Evolutionary conservation across 2,888 invertebrate genomes (phyloP).

Genomic region (Platycnemis pennipes): DNA sequence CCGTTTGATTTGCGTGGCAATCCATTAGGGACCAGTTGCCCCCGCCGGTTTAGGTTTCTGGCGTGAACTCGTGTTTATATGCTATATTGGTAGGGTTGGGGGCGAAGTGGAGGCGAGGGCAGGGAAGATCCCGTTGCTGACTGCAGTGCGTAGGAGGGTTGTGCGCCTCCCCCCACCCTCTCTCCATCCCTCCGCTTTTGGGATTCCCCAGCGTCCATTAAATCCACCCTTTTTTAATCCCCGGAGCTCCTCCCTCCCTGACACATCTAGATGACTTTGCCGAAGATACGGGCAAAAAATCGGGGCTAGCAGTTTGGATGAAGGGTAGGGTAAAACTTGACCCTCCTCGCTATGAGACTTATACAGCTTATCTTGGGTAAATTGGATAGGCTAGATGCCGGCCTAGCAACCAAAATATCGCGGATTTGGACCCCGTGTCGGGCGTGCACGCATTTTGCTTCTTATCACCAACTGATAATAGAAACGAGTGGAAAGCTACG

Average conservation of each 20-base stretch:
- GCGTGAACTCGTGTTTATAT: not conserved
- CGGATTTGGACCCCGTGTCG: too few relatives aligned
- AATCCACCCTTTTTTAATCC: not conserved
- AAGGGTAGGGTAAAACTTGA: too few relatives aligned
- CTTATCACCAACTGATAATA: too few relatives aligned
- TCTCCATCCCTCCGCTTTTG: not conserved
- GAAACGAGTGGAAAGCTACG: too few relatives aligned
- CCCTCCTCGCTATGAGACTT: too few relatives aligned
- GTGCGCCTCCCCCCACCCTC: not conserved
- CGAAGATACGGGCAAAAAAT: not conserved
- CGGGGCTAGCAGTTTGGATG: too few relatives aligned
- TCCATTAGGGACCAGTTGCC: constrained; percentile 36
- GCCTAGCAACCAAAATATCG: too few relatives aligned
- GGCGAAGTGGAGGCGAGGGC: not conserved
- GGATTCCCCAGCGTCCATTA: not conserved
- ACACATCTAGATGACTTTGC: not conserved
- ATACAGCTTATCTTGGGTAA: too few relatives aligned
- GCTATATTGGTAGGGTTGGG: not conserved
- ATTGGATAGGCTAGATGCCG: too few relatives aligned
- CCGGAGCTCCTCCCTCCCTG: not conserved
- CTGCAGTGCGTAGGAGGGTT: not conserved
- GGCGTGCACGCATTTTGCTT: too few relatives aligned
- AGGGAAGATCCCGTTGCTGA: not conserved
- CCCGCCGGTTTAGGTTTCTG: constrained; percentile 30
- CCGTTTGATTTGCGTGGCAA: constrained; percentile 59